Evolutionary conservation across 2,888 invertebrate genomes (phyloP), one percentile per base, ranked within the genome.

Genomic region (Spisula solida): DNA sequence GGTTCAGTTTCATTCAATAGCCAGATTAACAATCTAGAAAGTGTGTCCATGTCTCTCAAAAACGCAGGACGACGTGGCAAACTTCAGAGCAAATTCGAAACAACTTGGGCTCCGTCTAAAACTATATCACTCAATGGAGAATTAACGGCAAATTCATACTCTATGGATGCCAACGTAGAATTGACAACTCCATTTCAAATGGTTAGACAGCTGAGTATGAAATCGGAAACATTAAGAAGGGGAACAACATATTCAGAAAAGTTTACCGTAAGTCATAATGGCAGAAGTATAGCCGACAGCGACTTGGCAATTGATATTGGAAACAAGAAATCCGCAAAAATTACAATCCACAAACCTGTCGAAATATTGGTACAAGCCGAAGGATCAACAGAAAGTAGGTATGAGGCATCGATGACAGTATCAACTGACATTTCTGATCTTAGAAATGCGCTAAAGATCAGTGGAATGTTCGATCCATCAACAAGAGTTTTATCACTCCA

Each of bases 11-110:
- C 83, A 16, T 81, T 92, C 70, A 90, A 56, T n/a, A 90, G 90
- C 60, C 88, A 90, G 51, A 88, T 92, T 10, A 79, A 75, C 31
- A 85, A 86, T 34, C 86, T 92, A 29, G 92, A 92, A 88, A 90
- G 86, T 31, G 66, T 92, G 34, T 88, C 66, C 31, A 34, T 92
- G 8, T 75, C 48, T 25, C 8, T 90, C 4, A 85, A 81, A 86
- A 92, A 88, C n/a, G 82, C 41, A 70, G 85, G 47, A 18, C 20
- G 8, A 16, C 78, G 79, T 12, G 86, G 81, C 8, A 85, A 75
- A 79, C 85, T 83, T 56, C 86, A 85, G 56, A 88, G 81, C 55
- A 60, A 55, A 34, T 34, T 88, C 6, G 87, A 90, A 51, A 34
- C 85, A n/a, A 78, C 85, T 0, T 92, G 92, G 92, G 82, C 88